Evolutionary conservation across 2,888 invertebrate genomes (phyloP), one percentile per base, ranked within the genome.

Genomic region (Xanthorhoe designata): DNA sequence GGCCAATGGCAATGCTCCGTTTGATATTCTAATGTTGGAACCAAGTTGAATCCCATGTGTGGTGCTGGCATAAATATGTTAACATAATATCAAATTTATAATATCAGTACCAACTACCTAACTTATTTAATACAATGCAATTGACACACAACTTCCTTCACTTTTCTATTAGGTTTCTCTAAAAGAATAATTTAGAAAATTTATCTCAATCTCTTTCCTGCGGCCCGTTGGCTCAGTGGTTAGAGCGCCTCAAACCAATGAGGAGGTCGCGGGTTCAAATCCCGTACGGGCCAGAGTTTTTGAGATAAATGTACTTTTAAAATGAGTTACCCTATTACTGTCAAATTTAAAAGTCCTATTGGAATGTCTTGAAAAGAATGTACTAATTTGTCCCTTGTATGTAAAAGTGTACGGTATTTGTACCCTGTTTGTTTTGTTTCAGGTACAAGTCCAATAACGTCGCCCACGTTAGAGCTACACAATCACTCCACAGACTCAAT

Each of bases 401-500:
- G 52, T 52, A 10, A 1, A 38, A 38, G 29, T 54, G 4, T 53
- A 32, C 38, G 38, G 38, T 42, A 17, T 47, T 56, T 60, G 56
- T 61, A 59, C 47, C 51, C 35, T 2, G 42, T n/a, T 15, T 52
- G 9, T 35, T 65, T 61, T 47, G 61, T 51, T 50, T 0, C 83
- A 93, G 92, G 96, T 76, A 95, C 96, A 81, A 97, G 97, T 89
- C 97, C 97, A 70, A 94, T 96, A 78, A 95, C 96, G 79, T 96
- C 97, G 70, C 96, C 97, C 62, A 84, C 91, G 79, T 81, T 91
- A 91, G 95, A 95, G 68, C 92, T 95, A 79, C 95, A 95, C 92
- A 97, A 97, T 88, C 97, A 97, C 94, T 96, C 96, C 85, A 96
- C 96, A 90, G 97, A 97, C 92, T 96, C 96, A 72, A 95, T 95